Conservation (phyloP, 2,888 invertebrate species). For the Ochlodes sylvanus region DNA sequence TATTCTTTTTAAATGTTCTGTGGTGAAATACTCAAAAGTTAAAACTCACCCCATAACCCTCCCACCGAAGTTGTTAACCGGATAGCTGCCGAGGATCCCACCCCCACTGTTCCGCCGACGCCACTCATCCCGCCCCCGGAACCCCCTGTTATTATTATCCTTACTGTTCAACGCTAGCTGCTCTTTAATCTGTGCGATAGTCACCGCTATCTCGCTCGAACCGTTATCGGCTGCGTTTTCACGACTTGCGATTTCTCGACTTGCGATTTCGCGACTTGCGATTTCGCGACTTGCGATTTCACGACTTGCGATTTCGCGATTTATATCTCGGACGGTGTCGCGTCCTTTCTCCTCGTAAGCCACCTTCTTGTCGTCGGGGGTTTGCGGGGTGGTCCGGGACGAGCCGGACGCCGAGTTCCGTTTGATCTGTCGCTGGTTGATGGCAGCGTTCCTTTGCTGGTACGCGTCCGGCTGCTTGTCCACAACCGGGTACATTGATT, state of each 20-base stretch:
- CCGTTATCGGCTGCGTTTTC: conserved; percentile 9
- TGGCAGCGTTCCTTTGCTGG: conserved; percentile 25
- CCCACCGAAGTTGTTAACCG: conserved; percentile 52
- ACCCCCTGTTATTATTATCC: conserved; percentile 44
- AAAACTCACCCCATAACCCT: conserved; percentile 40
- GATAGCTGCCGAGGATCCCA: conserved; percentile 68
- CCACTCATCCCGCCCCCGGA: conserved; percentile 50
- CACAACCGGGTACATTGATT: conserved; percentile 57
- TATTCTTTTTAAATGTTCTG: too few relatives aligned
- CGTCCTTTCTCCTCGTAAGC: conserved; percentile 38
- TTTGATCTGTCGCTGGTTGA: conserved; percentile 45
- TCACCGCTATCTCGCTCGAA: conserved; percentile 60
- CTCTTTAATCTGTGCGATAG: conserved; percentile 71
- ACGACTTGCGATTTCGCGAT: neutral
- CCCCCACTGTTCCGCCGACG: conserved; percentile 61
- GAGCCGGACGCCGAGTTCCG: conserved; percentile 51
- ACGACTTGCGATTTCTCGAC: neutral
- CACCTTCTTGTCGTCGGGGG: conserved; percentile 46
- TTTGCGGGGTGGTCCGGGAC: conserved; percentile 55
- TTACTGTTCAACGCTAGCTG: conserved; percentile 63
- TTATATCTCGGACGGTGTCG: conserved; percentile 1
- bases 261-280: neutral
- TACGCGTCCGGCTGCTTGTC: conserved; percentile 50
- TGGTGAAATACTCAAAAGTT: too few relatives aligned
- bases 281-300: neutral